phyloP scores from a whole-genome alignment of 2,797 vertebrate species.

The Myotis pilosus region DNA sequence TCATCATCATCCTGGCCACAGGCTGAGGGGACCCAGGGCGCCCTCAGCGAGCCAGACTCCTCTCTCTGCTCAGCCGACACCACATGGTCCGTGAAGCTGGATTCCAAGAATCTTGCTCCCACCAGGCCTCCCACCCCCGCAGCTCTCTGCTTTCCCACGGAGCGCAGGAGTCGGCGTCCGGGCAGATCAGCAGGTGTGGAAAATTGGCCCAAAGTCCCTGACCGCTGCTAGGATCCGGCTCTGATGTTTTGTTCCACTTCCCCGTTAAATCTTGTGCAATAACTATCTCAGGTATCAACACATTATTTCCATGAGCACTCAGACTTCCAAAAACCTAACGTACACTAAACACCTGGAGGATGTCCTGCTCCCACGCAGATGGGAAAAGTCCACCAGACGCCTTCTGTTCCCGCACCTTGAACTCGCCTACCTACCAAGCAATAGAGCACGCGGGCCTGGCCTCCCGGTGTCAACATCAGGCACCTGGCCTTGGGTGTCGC shows the following conservation, averaged over 20 bases:
- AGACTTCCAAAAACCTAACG: not conserved
- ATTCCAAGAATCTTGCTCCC: accelerated
- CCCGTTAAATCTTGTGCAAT: not conserved
- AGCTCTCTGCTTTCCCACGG: not conserved
- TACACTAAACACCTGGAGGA: not conserved
- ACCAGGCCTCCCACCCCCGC: not conserved
- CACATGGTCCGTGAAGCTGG: accelerated
- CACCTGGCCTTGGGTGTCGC: not conserved
- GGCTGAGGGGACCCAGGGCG: not conserved
- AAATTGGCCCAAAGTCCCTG: not conserved
- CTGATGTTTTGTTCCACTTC: not conserved
- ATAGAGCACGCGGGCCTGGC: not conserved
- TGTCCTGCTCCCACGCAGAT: not conserved
- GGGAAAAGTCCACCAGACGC: accelerated
- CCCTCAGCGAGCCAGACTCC: no score
- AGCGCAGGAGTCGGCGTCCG: not conserved
- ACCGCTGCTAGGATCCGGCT: not conserved
- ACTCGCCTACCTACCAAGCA: not conserved
- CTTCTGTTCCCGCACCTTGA: not conserved
- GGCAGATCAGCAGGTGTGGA: not conserved
- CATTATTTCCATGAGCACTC: not conserved
- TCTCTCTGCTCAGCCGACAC: not conserved
- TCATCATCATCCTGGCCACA: no score
- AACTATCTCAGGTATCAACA: no score
- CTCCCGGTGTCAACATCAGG: accelerated